Evolutionary conservation across 2,113 vertebrate species (phyloP).

Genomic region (Rhabdomys dilectus): DNA sequence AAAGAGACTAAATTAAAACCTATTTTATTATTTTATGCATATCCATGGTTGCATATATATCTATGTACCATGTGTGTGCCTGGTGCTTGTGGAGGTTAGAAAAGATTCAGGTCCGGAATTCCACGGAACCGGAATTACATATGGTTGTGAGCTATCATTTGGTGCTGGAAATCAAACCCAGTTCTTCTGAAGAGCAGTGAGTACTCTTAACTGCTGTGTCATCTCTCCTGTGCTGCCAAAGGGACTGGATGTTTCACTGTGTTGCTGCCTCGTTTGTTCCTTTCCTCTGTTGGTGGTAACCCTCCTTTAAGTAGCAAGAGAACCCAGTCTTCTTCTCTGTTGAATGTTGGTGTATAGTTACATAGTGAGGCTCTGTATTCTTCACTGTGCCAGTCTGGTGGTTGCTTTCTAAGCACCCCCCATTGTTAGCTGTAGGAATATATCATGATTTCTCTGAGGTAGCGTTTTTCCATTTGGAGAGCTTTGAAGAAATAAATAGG

Average conservation of each 20-base stretch:
- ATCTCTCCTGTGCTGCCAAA: background rate
- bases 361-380: background rate
- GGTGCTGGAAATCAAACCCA: background rate
- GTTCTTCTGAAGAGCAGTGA: background rate
- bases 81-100: background rate
- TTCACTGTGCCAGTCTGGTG: background rate
- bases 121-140: background rate
- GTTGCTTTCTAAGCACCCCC: background rate
- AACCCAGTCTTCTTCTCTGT: background rate
- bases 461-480: background rate
- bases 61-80: background rate
- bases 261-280: background rate
- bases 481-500: constrained; percentile 14
- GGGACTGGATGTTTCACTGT: background rate
- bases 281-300: background rate
- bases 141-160: background rate
- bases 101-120: background rate
- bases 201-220: background rate
- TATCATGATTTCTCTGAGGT: background rate
- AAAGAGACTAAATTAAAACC: background rate
- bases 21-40: background rate
- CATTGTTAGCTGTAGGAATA: background rate
- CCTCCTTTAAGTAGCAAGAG: background rate
- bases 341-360: background rate
- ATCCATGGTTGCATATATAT: background rate